Conservation (phyloP, 2,888 invertebrate species). For the Clusia tigrina region DNA sequence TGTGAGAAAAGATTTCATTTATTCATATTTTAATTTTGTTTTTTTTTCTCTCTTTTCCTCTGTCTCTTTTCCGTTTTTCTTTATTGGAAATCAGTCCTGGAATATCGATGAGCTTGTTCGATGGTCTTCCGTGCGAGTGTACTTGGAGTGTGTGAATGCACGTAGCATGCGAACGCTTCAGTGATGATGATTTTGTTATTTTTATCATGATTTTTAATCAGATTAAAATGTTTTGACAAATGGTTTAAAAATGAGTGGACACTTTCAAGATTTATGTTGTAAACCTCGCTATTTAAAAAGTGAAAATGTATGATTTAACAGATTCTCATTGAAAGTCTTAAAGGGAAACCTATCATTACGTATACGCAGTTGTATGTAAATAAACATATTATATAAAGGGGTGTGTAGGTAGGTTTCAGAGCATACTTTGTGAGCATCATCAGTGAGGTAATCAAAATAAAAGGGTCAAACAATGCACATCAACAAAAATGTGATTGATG, state of each 20-base stretch:
- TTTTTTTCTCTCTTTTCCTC: constrained; percentile 28
- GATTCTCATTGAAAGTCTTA: too few species aligned
- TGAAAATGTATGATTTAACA: too few species aligned
- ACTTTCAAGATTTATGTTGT: constrained; percentile 33
- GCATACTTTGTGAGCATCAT: too few species aligned
- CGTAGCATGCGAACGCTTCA: too few species aligned
- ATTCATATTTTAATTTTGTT: constrained; percentile 54
- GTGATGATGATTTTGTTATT: constrained; percentile 26
- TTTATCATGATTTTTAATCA: constrained; percentile 39
- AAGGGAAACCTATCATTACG: too few species aligned
- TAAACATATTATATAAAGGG: too few species aligned
- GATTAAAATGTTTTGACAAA: constrained; percentile 51
- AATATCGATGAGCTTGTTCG: constrained; percentile 48
- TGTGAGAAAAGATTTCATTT: constrained; percentile 55
- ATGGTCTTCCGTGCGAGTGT: constrained; percentile 16
- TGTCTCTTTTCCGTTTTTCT: constrained; percentile 8
- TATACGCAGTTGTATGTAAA: too few species aligned
- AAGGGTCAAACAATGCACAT: too few species aligned
- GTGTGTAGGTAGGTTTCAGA: too few species aligned
- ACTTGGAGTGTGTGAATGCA: constrained; percentile 17
- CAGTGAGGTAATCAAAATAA: too few species aligned
- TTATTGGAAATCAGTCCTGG: constrained; percentile 44
- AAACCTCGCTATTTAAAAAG: too few species aligned
- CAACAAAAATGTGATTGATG: too few species aligned
- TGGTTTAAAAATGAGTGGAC: constrained; percentile 52